Percentiles rank a stretch among this genome's conserved stretches.
These are phyloP conservation scores for Epinotia nisella DNA, from an alignment of 2,888 invertebrate genomes.

Conservation along the genomic window DNA sequence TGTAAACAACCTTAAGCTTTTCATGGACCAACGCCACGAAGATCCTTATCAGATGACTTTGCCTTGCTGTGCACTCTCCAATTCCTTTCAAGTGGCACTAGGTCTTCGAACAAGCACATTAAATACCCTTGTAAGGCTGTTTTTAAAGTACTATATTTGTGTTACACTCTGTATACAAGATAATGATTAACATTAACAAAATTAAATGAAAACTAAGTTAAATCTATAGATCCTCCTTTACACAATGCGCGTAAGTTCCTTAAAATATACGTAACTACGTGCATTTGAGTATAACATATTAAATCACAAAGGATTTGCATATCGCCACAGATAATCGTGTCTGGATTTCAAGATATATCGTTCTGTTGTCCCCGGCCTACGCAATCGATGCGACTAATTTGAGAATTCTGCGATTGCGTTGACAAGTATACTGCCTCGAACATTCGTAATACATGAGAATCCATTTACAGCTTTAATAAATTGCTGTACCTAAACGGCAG, in stretches of 20 bases:
- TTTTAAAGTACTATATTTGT: not conserved
- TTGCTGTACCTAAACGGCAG: not conserved
- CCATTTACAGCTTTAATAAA: conserved; percentile 1
- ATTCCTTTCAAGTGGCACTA: not conserved
- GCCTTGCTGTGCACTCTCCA: not conserved
- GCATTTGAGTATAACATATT: conserved; percentile 16
- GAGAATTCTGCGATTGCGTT: conserved; percentile 16
- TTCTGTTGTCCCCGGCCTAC: conserved; percentile 35
- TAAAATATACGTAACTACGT: conserved; percentile 8
- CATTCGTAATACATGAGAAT: conserved; percentile 5
- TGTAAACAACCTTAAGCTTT: conserved; percentile 50
- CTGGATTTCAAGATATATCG: conserved; percentile 30
- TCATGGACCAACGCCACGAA: conserved; percentile 42
- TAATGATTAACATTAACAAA: too few species aligned
- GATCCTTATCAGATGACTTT: conserved; percentile 51
- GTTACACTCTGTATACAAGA: too few species aligned
- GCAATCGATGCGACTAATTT: conserved; percentile 25
- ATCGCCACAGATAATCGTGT: not conserved
- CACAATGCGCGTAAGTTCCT: not conserved
- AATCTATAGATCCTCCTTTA: too few species aligned
- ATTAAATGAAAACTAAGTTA: too few species aligned
- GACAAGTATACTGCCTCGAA: conserved; percentile 27
- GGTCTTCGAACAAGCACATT: not conserved
- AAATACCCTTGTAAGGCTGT: not conserved
- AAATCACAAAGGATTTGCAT: conserved; percentile 16